Base-by-base conservation (phyloP, 2,888 invertebrate genomes). In the Chesias legatella region DNA sequence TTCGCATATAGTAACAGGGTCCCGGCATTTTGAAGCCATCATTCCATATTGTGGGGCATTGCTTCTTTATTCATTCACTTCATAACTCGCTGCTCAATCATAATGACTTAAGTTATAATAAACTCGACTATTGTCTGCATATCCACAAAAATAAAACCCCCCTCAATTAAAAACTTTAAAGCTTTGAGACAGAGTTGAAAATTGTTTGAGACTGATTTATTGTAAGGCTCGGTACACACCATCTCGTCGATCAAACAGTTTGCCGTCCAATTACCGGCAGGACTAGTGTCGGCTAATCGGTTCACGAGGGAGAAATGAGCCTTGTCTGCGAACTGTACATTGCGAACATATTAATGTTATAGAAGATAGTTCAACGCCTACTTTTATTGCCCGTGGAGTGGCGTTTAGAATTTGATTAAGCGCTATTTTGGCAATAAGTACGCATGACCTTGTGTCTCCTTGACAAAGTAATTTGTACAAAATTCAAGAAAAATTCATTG, bases 251-350 rank as follows among this genome's bases (percentile, higher is more conserved):
- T 47, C 39, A 43, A 36, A 36, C 39, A 31, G 36, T 43, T 47
- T 43, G 47, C 21, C 13, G 9, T 36, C 23, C 35, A 39, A 47
- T 42, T 33, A 43, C 36, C 23, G 32, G 11, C 27, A 34, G 32
- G 32, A 44, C 29, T 43, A 40, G 47, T 37, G 45, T 35, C 33
- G 29, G 22, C 40, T 46, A 40, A 49, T 46, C 33, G 49, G 39
- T 39, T 39, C 43, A 36, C 36, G 38, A 35, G 39, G 33, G 45
- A 46, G 40, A 38, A 45, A 45, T 43, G 45, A 43, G 40, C 37
- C 45, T 31, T 33, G 39, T 36, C 24, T 32, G 27, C n/a, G n/a
- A n/a, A n/a, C n/a, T 42, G 27, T 10, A 42, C 27, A 32, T 13
- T 25, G 40, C 23, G 25, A 29, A 27, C 13, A 10, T 6, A 3